These are phyloP conservation scores for Vanessa cardui DNA, from an alignment of 2,888 invertebrate species.

Conservation along the genomic window DNA sequence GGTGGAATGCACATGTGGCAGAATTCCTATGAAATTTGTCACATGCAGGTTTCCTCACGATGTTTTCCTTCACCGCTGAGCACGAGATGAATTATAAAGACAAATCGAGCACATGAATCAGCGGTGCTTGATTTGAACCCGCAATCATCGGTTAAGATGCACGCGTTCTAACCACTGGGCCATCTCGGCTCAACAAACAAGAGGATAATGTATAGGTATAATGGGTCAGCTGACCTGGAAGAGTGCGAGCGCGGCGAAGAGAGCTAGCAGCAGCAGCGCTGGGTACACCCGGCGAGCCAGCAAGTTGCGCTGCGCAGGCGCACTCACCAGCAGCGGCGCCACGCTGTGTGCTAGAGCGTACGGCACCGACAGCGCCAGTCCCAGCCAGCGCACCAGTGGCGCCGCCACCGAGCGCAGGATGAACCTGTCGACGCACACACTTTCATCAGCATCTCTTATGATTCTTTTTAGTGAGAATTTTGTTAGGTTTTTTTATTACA, in stretches of 20 bases:
- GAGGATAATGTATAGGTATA: background rate
- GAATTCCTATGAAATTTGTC: too few relatives aligned
- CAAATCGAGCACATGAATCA: too few relatives aligned
- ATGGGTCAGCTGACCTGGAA: constrained; percentile 72
- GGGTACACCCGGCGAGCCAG: constrained; percentile 95
- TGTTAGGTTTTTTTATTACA: too few relatives aligned
- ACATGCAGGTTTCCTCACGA: too few relatives aligned
- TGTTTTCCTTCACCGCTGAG: too few relatives aligned
- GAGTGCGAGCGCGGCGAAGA: constrained; percentile 86
- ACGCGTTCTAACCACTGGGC: too few relatives aligned
- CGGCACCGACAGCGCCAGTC: constrained; percentile 95
- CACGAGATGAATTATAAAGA: too few relatives aligned
- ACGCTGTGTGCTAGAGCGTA: constrained; percentile 93
- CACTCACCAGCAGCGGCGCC: constrained; percentile 86
- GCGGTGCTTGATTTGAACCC: too few relatives aligned
- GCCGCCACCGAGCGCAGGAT: constrained; percentile 93
- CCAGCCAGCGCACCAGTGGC: constrained; percentile 94
- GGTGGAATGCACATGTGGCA: too few relatives aligned
- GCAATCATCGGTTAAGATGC: too few relatives aligned
- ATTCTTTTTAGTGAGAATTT: background rate
- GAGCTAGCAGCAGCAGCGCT: constrained; percentile 88
- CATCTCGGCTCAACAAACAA: too few relatives aligned
- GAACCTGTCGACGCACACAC: constrained; percentile 74
- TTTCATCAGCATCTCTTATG: background rate
- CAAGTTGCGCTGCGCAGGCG: constrained; percentile 86